Conservation (phyloP, 2,888 invertebrate species). For the Drosophila tanythrix region DNA sequence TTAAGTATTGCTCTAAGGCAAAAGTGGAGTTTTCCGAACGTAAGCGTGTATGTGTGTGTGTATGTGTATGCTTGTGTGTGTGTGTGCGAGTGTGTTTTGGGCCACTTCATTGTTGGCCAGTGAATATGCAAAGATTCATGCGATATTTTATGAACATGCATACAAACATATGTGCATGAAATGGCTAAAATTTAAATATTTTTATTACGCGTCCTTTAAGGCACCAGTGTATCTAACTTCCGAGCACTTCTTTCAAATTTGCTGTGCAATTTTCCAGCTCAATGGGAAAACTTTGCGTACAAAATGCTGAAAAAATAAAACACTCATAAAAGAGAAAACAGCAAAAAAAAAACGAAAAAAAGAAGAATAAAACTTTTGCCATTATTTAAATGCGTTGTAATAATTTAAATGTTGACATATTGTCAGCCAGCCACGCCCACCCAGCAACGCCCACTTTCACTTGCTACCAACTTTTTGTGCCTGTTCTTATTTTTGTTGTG, state of each 20-base stretch:
- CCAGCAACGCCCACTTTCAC: conserved; percentile 37
- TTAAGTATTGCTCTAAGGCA: background rate
- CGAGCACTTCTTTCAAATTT: conserved; percentile 1
- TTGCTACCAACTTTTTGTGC: conserved; percentile 31
- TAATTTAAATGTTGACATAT: conserved; percentile 77
- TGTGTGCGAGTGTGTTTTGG: background rate
- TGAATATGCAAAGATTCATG: conserved; percentile 52
- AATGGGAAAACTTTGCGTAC: conserved; percentile 21
- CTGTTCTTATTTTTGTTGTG: conserved; percentile 12
- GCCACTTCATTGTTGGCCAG: conserved; percentile 46
- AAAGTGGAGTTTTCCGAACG: background rate
- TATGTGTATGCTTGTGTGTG: background rate
- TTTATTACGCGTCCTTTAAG: conserved; percentile 8
- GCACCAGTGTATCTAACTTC: conserved; percentile 10
- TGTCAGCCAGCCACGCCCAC: conserved; percentile 44
- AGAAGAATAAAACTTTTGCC: conserved; percentile 50
- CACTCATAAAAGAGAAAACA: conserved; percentile 24
- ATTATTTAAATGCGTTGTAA: conserved; percentile 71
- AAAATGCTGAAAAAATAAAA: conserved; percentile 21
- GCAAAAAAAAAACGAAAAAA: background rate
- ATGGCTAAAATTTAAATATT: conserved; percentile 41
- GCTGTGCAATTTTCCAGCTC: conserved; percentile 14
- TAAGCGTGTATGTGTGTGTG: background rate
- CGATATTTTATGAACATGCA: conserved; percentile 30
- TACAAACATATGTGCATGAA: conserved; percentile 25